Base-by-base conservation (phyloP, 2,888 invertebrate species). In the Autographa gamma region DNA sequence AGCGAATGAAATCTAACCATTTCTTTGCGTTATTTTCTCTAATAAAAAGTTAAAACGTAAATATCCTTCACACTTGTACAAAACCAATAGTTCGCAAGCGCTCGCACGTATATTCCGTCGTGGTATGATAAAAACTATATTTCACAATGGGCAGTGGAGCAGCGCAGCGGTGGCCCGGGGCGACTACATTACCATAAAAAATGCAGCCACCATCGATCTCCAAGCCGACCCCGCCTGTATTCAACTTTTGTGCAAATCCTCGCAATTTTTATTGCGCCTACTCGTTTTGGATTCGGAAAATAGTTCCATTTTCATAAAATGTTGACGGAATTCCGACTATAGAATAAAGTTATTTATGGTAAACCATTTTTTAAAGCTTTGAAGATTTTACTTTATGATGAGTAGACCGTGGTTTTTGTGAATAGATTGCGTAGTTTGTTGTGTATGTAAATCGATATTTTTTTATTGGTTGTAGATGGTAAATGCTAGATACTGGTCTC, bases 121-220 rank as follows among this genome's bases (percentile, higher is more conserved):
- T 32, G 48, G 25, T 63, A 58, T 70, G 64, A 67, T 58, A 71
- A 66, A 54, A 43, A 43, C 60, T 63, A 74, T 74, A 68, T 71
- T 63, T 54, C 60, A 67, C 69, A 77, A 73, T 71, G 69, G 69
- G 60, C 64, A 66, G 65, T 54, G n/a, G 76, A 76, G 59, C 61
- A 60, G 60, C 76, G 69, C 61, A 60, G 60, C 76, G 69, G 70
- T 76, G 63, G 70, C 69, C 80, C 56, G 69, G 66, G 63, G 78
- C 71, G 62, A 69, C 54, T 66, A 69, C 70, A 83, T 83, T 81
- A 74, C 66, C 81, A 83, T 83, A 83, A 83, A 83, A 82, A 83
- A 83, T 83, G 81, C 83, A 83, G 69, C 73, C 67, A 65, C 70
- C 70, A 77, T 83, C 77, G 83, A 83, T 77, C 81, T 71, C 61